Conservation (phyloP, 1,140 invertebrate species). For the Lucilia cuprina region DNA sequence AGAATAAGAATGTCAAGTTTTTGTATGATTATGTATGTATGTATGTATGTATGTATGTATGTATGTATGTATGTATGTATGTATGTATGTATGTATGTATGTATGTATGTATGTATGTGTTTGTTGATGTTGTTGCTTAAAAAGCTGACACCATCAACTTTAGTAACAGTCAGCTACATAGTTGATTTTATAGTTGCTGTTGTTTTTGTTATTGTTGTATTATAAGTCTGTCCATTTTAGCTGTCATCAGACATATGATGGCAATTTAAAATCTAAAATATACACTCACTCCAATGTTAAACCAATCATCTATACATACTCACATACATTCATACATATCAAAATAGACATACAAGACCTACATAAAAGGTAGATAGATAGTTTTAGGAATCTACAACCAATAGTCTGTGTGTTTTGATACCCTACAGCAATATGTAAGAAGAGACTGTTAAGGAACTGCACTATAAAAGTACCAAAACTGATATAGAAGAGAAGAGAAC, state of each 20-base stretch:
- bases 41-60: no score
- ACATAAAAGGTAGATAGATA: conserved; percentile 17
- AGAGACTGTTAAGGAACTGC: no score
- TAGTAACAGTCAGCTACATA: neutral
- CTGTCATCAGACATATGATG: conserved; percentile 29
- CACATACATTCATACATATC: neutral
- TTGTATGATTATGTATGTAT: neutral
- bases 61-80: no score
- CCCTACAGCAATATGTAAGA: no score
- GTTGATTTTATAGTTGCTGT: neutral
- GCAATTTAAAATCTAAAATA: conserved; percentile 23
- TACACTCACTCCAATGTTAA: neutral
- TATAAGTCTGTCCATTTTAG: conserved; percentile 23
- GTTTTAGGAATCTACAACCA: neutral
- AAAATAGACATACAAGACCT: neutral
- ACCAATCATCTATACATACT: neutral
- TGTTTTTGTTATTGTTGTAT: no score
- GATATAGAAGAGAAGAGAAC: no score
- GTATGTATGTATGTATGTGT: no score
- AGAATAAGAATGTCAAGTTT: conserved; percentile 35
- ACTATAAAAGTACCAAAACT: no score
- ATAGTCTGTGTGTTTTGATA: neutral
- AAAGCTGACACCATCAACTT: conserved; percentile 25
- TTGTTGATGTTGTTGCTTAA: neutral
- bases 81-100: no score